Evolutionary conservation across 37 sponge, comb jelly and placozoan genomes (phyloP).

Genomic region (Eunapius fragilis): DNA sequence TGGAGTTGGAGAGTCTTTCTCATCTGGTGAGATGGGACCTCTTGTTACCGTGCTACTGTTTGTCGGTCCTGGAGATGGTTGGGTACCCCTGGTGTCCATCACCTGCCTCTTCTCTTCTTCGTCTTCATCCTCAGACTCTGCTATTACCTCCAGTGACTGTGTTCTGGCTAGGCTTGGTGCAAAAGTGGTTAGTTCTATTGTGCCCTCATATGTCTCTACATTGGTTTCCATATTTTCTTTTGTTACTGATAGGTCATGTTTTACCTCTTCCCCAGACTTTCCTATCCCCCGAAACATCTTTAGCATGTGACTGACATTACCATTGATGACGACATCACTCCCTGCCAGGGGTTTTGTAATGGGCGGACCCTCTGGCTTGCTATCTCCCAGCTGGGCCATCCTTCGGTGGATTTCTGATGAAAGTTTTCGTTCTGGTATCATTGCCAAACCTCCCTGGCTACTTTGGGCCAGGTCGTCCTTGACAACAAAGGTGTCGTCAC

Average conservation of each 20-base stretch:
- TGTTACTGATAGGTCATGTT: not conserved
- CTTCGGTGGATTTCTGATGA: not conserved
- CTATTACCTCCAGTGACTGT: slow-evolving; percentile 18
- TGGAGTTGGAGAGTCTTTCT: not conserved
- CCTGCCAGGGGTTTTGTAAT: not conserved
- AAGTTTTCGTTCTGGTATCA: not conserved
- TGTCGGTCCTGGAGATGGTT: not conserved
- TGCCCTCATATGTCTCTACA: not conserved
- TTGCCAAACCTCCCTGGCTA: not conserved
- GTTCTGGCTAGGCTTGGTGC: not conserved
- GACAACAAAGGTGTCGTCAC: slow-evolving; percentile 6
- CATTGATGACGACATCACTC: not conserved
- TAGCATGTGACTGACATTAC: slow-evolving; percentile 25
- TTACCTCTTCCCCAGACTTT: not conserved
- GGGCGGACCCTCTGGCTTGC: not conserved
- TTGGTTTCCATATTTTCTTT: not conserved
- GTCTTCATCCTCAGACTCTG: slow-evolving; percentile 1
- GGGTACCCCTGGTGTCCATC: not conserved
- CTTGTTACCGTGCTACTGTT: not conserved
- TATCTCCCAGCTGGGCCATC: not conserved
- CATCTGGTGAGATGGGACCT: not conserved
- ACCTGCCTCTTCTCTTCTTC: slow-evolving; percentile 6
- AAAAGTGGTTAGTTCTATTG: not conserved
- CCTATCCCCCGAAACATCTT: slow-evolving; percentile 50
- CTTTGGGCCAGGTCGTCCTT: not conserved